Percentiles rank a stretch among this genome's conserved stretches.
phyloP scores from a whole-genome alignment of 2,113 vertebrate species.

The Ophthalmolycus amberensis region DNA sequence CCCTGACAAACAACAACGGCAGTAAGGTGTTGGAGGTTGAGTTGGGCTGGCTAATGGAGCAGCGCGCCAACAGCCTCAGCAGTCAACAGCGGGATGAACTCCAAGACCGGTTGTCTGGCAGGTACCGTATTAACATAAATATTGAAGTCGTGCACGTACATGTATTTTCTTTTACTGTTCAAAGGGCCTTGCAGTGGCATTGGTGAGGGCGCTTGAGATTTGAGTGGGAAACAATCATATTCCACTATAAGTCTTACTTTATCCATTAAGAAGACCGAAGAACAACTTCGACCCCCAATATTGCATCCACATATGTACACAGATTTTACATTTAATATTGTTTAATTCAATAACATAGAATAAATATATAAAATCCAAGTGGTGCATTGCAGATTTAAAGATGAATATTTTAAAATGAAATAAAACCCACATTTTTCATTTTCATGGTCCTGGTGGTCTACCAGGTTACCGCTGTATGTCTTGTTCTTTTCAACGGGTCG shows the following conservation, averaged over 20 bases:
- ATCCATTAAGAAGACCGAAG: neutral
- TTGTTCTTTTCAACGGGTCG: no score
- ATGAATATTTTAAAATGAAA: neutral
- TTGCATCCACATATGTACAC: no score
- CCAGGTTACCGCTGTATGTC: no score
- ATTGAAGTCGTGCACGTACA: neutral
- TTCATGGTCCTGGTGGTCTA: no score
- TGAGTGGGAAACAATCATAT: neutral
- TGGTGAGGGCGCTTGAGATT: neutral
- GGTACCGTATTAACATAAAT: constrained; percentile 33
- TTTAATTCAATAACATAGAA: neutral
- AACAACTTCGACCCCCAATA: no score
- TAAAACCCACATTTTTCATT: neutral
- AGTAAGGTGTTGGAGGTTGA: constrained; percentile 81
- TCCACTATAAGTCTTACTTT: neutral
- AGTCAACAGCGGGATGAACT: constrained; percentile 60
- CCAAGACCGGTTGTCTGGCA: constrained; percentile 62
- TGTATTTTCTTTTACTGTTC: neutral
- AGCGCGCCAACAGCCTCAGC: constrained; percentile 77
- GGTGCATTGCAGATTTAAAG: neutral
- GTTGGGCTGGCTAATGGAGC: constrained; percentile 80
- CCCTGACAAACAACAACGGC: constrained; percentile 50
- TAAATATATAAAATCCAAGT: neutral
- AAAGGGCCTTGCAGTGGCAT: neutral
- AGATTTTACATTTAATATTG: no score